Evolutionary conservation across 2,797 vertebrate species (phyloP).

Genomic region (Tinamus major): DNA sequence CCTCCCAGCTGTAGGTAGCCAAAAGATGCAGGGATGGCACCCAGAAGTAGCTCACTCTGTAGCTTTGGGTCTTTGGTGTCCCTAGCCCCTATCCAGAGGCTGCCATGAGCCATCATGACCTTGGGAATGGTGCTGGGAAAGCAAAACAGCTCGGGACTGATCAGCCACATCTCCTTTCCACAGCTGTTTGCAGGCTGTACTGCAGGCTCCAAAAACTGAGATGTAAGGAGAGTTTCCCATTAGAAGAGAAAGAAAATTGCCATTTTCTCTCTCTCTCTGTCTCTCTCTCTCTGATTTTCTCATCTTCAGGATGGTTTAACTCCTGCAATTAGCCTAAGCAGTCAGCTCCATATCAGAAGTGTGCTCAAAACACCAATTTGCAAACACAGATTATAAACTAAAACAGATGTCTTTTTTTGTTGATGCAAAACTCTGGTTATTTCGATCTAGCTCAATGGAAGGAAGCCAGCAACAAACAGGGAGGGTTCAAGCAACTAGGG

Average conservation of each 20-base stretch:
- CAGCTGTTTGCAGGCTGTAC: no score
- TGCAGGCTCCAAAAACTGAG: background rate
- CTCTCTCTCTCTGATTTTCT: background rate
- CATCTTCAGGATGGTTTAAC: background rate
- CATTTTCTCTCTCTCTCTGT: fast-evolving
- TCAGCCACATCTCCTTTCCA: background rate
- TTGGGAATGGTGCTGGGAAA: background rate
- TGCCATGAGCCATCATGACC: fast-evolving
- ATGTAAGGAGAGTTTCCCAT: background rate
- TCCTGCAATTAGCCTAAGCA: background rate
- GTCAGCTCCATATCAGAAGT: background rate
- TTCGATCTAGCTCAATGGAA: background rate
- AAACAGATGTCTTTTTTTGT: background rate
- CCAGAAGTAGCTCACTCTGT: background rate
- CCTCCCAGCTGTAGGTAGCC: background rate
- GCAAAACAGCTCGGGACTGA: background rate
- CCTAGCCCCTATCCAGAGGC: background rate
- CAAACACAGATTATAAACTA: background rate
- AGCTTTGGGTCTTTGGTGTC: background rate
- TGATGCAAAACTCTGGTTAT: background rate
- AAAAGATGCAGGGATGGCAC: background rate
- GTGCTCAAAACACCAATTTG: background rate
- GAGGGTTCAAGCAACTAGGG: background rate
- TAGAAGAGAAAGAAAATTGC: background rate
- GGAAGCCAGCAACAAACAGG: background rate